A percentile compares a stretch with the other conserved stretches of the same genome.
phyloP scores from a whole-genome alignment of 2,113 vertebrate species.

The Speoplatyrhinus poulsoni region DNA sequence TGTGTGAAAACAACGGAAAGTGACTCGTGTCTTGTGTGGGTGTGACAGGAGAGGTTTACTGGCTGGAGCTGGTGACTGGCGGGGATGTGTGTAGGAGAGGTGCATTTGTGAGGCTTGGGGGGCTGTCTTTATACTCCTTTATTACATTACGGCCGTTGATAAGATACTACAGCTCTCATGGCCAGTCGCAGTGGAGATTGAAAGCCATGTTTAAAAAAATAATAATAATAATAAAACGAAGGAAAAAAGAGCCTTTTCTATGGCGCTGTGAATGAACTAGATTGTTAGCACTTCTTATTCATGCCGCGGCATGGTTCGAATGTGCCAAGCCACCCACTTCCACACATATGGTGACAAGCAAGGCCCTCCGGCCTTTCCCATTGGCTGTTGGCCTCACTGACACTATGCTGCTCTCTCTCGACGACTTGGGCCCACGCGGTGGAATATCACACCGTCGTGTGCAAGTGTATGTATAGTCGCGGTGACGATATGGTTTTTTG shows the following conservation, averaged over 20 bases:
- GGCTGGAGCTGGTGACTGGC: slow-evolving; percentile 16
- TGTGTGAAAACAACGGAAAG: background rate
- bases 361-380: slow-evolving; percentile 57
- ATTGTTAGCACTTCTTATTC: slow-evolving; percentile 19
- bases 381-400: slow-evolving; percentile 60
- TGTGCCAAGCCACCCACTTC: slow-evolving; percentile 41
- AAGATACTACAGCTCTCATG: background rate
- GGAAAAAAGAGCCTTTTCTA: slow-evolving; percentile 7
- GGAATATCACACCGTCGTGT: slow-evolving; percentile 43
- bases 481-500: slow-evolving; percentile 43
- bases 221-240: background rate
- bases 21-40: slow-evolving; percentile 31
- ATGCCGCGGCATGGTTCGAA: slow-evolving; percentile 17
- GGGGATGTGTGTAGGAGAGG: slow-evolving; percentile 11
- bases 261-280: slow-evolving; percentile 29
- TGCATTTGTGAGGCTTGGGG: slow-evolving; percentile 9
- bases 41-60: slow-evolving; percentile 43
- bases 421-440: slow-evolving; percentile 46
- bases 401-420: slow-evolving; percentile 48
- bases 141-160: background rate
- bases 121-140: background rate
- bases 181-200: background rate
- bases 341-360: slow-evolving; percentile 68
- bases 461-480: slow-evolving; percentile 34
- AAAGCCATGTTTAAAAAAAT: no score